Percentiles rank a stretch among this genome's conserved stretches.
Conservation (phyloP, 2,888 invertebrate genomes). For the Rotaria sp. region DNA sequence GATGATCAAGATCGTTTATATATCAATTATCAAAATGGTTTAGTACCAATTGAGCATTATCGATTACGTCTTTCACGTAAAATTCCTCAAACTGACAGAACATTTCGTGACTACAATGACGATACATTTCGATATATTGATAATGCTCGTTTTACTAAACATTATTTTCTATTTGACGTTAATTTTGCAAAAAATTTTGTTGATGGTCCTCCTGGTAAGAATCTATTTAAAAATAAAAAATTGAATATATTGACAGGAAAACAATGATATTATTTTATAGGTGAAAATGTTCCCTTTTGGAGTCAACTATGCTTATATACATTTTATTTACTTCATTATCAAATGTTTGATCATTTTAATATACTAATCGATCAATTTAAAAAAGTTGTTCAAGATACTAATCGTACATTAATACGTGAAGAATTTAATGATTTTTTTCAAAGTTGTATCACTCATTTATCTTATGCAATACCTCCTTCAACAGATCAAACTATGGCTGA, state of each 20-base stretch:
- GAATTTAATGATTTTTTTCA: neutral
- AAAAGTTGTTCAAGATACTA: neutral
- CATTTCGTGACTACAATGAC: neutral
- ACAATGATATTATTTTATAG: neutral
- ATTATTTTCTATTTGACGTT: neutral
- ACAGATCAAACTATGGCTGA: too few species aligned
- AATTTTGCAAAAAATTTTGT: neutral
- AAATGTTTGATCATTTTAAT: neutral
- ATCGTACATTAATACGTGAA: neutral
- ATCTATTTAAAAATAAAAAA: neutral
- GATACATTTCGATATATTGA: neutral
- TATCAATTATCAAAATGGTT: neutral
- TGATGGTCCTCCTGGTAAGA: neutral
- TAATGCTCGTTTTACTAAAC: neutral
- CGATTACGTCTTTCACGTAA: neutral
- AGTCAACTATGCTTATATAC: slow-evolving; percentile 19
- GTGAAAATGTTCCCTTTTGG: neutral
- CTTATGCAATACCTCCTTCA: neutral
- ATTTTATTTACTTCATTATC: neutral
- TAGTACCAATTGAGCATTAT: neutral
- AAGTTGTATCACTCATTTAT: neutral
- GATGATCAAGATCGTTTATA: neutral
- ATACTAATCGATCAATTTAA: neutral
- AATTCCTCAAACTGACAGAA: neutral
- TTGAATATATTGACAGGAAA: too few species aligned